A percentile compares a stretch with the other conserved stretches of the same genome.
Conservation (phyloP, 1,140 invertebrate species). For the Cotesia vestalis region DNA sequence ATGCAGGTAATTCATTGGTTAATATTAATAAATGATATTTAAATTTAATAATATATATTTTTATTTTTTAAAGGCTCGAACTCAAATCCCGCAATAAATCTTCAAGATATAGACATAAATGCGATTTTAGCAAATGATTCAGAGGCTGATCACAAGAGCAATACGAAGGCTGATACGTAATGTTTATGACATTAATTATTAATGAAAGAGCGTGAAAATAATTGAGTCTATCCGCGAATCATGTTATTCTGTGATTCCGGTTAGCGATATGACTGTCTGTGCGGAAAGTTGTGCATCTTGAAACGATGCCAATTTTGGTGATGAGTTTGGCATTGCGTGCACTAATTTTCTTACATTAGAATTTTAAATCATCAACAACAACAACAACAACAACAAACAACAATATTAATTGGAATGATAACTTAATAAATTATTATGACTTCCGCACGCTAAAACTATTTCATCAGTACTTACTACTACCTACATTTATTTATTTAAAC, state of each 20-base stretch:
- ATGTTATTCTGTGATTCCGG: conserved; percentile 11
- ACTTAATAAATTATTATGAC: no score
- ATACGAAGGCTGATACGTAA: conserved; percentile 37
- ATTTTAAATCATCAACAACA: not conserved
- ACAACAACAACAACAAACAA: not conserved
- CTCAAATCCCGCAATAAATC: conserved; percentile 51
- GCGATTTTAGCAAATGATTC: conserved; percentile 56
- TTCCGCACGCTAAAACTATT: no score
- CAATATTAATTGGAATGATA: not conserved
- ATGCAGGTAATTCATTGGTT: conserved; percentile 70
- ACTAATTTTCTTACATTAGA: not conserved
- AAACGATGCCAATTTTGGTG: conserved; percentile 50
- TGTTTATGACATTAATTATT: conserved; percentile 39
- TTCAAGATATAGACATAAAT: conserved; percentile 60
- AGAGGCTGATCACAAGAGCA: conserved; percentile 40
- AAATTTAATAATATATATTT: conserved; percentile 20
- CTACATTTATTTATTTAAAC: no score
- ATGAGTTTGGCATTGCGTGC: conserved; percentile 6
- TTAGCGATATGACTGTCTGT: conserved; percentile 21
- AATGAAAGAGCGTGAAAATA: conserved; percentile 42
- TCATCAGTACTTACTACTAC: no score
- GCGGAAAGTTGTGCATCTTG: conserved; percentile 48
- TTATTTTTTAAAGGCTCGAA: conserved; percentile 52
- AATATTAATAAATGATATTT: conserved; percentile 9
- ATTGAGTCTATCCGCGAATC: conserved; percentile 37